A percentile compares a stretch with the other conserved stretches of the same genome.
Conservation (phyloP, 2,888 invertebrate species). For the Sepiola atlantica region DNA sequence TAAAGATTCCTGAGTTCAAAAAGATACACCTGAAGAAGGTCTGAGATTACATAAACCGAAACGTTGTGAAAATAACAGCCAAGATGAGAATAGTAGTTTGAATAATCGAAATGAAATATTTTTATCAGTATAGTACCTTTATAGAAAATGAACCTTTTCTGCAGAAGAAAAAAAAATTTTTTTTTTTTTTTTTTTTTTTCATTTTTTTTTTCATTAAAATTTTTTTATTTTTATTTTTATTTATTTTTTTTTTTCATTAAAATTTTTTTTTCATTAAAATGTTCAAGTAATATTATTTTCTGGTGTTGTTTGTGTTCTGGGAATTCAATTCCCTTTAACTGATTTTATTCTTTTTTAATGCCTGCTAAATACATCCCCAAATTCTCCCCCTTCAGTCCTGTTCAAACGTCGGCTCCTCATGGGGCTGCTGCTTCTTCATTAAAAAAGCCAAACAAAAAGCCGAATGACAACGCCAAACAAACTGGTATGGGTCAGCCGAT, state of each 20-base stretch:
- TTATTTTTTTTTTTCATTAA: too few relatives aligned
- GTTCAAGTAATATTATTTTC: background rate
- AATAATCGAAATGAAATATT: too few relatives aligned
- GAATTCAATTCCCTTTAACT: background rate
- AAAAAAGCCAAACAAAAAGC: background rate
- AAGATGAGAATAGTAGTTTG: too few relatives aligned
- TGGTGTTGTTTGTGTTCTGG: background rate
- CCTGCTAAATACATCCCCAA: background rate
- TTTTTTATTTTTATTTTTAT: too few relatives aligned
- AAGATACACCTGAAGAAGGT: too few relatives aligned
- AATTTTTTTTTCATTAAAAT: background rate
- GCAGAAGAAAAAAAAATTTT: too few relatives aligned
- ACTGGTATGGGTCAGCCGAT: background rate
- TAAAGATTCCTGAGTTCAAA: too few relatives aligned
- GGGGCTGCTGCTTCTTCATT: conserved; percentile 23
- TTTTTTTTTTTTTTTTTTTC: too few relatives aligned
- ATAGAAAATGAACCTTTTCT: too few relatives aligned
- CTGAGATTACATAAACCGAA: too few relatives aligned
- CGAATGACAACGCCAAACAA: background rate
- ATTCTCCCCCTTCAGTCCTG: background rate
- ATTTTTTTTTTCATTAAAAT: background rate
- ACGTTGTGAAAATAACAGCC: too few relatives aligned
- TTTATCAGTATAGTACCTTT: too few relatives aligned
- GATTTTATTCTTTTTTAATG: background rate
- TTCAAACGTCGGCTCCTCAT: background rate